Conservation (phyloP, 2,888 invertebrate genomes). For the Ethmia dodecea region DNA sequence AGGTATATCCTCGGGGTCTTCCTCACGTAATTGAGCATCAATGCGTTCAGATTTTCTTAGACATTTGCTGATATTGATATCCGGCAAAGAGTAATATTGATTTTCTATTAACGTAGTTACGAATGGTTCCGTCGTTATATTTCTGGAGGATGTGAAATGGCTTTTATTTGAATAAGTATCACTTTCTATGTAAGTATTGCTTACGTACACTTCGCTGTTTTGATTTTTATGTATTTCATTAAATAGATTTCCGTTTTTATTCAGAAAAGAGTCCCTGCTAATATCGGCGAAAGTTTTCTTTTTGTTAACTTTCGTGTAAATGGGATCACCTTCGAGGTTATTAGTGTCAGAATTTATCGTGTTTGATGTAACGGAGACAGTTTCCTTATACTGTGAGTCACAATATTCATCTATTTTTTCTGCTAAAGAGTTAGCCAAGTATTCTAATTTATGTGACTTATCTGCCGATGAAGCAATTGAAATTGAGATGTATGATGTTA, state of each 20-base stretch:
- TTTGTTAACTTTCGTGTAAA: constrained; percentile 67
- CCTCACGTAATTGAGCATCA: constrained; percentile 81
- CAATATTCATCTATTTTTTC: constrained; percentile 75
- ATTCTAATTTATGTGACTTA: constrained; percentile 68
- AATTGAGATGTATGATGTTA: constrained; percentile 72
- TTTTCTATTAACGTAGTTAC: constrained; percentile 78
- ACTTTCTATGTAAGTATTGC: constrained; percentile 59
- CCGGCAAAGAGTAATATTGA: constrained; percentile 84
- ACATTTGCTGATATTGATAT: constrained; percentile 83
- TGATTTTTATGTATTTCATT: constrained; percentile 48
- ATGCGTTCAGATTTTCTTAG: constrained; percentile 84
- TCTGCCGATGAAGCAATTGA: constrained; percentile 70
- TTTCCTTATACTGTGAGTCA: constrained; percentile 64
- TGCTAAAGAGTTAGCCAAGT: constrained; percentile 68
- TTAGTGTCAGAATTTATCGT: constrained; percentile 40
- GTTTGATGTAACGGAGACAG: constrained; percentile 41
- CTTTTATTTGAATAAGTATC: constrained; percentile 56
- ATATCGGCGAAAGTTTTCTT: constrained; percentile 76
- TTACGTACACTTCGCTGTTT: constrained; percentile 57
- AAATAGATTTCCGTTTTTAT: constrained; percentile 52
- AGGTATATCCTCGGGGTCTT: constrained; percentile 61
- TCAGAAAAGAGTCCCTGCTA: constrained; percentile 49
- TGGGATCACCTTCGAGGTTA: constrained; percentile 51
- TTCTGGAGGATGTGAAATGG: constrained; percentile 59
- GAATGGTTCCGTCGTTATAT: constrained; percentile 69